Evolutionary conservation across 2,888 invertebrate genomes (phyloP), one percentile per base, ranked within the genome.

Genomic region (Polydrusus tereticollis): DNA sequence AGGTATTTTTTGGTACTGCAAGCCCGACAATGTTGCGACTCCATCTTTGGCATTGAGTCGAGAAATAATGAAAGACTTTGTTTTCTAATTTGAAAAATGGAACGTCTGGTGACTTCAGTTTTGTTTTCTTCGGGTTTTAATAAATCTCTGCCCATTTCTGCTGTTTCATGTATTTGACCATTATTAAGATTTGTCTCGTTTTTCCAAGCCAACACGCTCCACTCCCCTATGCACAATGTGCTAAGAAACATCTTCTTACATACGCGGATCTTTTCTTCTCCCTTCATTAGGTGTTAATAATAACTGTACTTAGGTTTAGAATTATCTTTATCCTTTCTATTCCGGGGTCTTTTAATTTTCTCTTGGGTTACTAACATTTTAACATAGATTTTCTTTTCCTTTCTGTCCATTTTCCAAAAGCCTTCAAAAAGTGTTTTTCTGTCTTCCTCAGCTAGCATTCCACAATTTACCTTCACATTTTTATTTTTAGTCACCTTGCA

Each of bases 21-120:
- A n/a, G 41, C 45, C 55, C 64, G 21, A 57, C 64, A 70, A 45
- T 55, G 63, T 55, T 57, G n/a, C n/a, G n/a, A n/a, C n/a, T n/a
- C n/a, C n/a, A n/a, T n/a, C n/a, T n/a, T n/a, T n/a, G n/a, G n/a
- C 38, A 70, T 38, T 8, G 43, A 45, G 16, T 70, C 64, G 23
- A 64, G 57, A 70, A 70, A 64, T 68, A 60, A 45, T 18, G 18
- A 45, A 7, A 45, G 7, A 45, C 43, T 60, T 60, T 14, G 60
- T 60, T 14, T n/a, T n/a, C n/a, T n/a, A n/a, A n/a, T n/a, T n/a
- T n/a, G n/a, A n/a, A n/a, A n/a, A n/a, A n/a, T n/a, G 20, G 16
- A 14, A 45, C 14, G 60, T 45, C 45, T 60, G 41, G 26, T 41
- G 10, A 60, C 26, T 26, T 26, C 26, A 7, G 26, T 26, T 26